These are phyloP conservation scores for Arnoldichthys spilopterus DNA, from an alignment of 2,797 vertebrate species.

Conservation along the genomic window DNA sequence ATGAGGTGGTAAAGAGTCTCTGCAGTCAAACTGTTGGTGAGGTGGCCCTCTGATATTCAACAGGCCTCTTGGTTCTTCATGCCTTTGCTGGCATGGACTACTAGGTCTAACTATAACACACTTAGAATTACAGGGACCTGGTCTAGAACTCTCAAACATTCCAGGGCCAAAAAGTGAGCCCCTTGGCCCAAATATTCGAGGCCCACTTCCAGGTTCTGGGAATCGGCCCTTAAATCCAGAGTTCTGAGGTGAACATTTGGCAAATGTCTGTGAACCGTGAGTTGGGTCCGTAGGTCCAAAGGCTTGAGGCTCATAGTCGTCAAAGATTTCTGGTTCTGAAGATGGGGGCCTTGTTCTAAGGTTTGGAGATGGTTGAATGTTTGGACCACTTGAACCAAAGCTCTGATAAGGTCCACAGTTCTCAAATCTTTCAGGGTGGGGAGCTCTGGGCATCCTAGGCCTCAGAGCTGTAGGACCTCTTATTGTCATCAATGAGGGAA, in stretches of 20 bases:
- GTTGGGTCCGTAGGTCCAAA: conserved; percentile 62
- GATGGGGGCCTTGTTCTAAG: conserved; percentile 60
- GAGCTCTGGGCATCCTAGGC: conserved; percentile 64
- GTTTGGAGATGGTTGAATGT: conserved; percentile 58
- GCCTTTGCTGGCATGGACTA: conserved; percentile 68
- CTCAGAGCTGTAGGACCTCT: conserved; percentile 64
- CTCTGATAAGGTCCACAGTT: conserved; percentile 56
- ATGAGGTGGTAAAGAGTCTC: conserved; percentile 67
- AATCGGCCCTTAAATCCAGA: conserved; percentile 8
- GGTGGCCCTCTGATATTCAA: conserved; percentile 51
- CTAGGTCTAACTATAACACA: conserved; percentile 67
- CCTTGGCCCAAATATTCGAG: conserved; percentile 49
- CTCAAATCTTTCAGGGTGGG: conserved; percentile 69
- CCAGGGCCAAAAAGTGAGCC: conserved; percentile 66
- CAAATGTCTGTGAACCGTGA: conserved; percentile 49
- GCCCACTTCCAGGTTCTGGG: conserved; percentile 57
- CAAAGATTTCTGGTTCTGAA: conserved; percentile 68
- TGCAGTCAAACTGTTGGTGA: conserved; percentile 58
- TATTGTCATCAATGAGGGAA: conserved; percentile 61
- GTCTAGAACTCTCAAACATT: conserved; percentile 38
- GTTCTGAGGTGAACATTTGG: conserved; percentile 4
- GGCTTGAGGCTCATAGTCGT: conserved; percentile 53
- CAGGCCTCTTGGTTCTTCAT: conserved; percentile 71
- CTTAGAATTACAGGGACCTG: not conserved
- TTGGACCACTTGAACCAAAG: conserved; percentile 61